Percentiles rank a stretch among this genome's conserved stretches.
Conservation (phyloP, 2,888 invertebrate genomes). For the Harmothoe impar region DNA sequence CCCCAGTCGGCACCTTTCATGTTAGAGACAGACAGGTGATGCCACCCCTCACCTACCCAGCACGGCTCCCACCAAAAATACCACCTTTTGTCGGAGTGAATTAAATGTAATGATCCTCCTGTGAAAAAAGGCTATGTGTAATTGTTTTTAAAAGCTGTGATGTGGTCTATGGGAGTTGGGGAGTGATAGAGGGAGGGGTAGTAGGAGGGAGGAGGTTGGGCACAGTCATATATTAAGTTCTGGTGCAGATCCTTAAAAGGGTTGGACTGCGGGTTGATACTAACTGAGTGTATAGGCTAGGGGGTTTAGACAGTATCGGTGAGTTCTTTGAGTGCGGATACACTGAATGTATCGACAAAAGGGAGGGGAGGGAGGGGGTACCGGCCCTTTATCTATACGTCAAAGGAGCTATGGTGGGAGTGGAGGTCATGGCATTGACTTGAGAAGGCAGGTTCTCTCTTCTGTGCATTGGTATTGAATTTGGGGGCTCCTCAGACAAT, state of each 20-base stretch:
- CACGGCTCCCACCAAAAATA: neutral
- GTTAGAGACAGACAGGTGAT: constrained; percentile 19
- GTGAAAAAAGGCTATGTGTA: neutral
- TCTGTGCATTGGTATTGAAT: neutral
- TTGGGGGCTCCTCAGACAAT: neutral
- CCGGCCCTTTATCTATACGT: neutral
- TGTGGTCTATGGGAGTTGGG: neutral
- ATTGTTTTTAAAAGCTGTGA: constrained; percentile 3
- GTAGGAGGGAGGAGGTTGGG: no score
- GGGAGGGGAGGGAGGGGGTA: constrained; percentile 19
- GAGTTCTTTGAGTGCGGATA: constrained; percentile 5
- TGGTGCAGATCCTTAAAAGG: neutral
- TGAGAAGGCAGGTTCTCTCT: neutral
- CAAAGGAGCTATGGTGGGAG: neutral
- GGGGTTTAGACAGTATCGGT: neutral
- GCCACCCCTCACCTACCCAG: neutral
- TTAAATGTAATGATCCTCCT: neutral
- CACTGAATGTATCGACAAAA: neutral
- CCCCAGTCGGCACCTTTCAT: constrained; percentile 1
- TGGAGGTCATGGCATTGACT: constrained; percentile 1
- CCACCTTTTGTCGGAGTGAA: neutral
- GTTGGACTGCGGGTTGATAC: neutral
- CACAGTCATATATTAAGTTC: neutral
- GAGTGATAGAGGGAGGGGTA: no score
- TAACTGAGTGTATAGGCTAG: no score